These are phyloP conservation scores for Oxygymnocypris stewartii DNA, from an alignment of 2,113 vertebrate genomes.

Conservation along the genomic window DNA sequence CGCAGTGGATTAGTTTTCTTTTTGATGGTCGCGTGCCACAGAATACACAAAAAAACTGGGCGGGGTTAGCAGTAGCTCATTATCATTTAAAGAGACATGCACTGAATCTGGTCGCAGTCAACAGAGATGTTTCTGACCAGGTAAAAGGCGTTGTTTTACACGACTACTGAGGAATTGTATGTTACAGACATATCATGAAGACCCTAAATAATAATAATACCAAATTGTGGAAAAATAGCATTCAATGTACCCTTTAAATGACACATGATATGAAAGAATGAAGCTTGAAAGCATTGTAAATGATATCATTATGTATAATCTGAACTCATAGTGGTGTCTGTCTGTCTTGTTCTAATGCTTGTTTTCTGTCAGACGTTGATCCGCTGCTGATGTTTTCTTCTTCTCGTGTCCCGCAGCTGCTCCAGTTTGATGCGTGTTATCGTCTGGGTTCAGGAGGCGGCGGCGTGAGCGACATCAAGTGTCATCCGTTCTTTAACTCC, in stretches of 20 bases:
- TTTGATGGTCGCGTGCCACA: too few relatives aligned
- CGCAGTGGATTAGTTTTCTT: too few relatives aligned
- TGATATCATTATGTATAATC: neutral
- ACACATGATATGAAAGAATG: neutral
- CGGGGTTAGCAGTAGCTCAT: too few relatives aligned
- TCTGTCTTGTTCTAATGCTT: neutral
- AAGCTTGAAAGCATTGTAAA: neutral
- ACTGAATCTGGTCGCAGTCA: neutral
- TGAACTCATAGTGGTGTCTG: neutral
- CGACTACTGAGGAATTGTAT: neutral
- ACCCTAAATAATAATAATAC: too few relatives aligned
- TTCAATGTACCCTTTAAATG: neutral
- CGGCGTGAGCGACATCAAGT: constrained; percentile 86
- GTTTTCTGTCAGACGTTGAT: neutral
- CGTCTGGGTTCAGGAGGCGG: constrained; percentile 85
- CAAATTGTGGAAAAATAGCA: neutral
- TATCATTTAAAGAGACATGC: too few relatives aligned
- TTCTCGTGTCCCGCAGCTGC: constrained; percentile 74
- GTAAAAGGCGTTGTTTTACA: neutral
- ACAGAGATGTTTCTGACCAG: neutral
- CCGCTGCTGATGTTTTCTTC: neutral
- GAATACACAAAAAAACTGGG: neutral
- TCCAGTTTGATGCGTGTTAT: constrained; percentile 84
- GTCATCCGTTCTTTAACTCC: constrained; percentile 88
- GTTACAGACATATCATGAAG: too few relatives aligned